A percentile compares a stretch with the other conserved stretches of the same genome.
phyloP scores from a whole-genome alignment of 2,113 vertebrate genomes.

The Gnathonemus longibarbis region DNA sequence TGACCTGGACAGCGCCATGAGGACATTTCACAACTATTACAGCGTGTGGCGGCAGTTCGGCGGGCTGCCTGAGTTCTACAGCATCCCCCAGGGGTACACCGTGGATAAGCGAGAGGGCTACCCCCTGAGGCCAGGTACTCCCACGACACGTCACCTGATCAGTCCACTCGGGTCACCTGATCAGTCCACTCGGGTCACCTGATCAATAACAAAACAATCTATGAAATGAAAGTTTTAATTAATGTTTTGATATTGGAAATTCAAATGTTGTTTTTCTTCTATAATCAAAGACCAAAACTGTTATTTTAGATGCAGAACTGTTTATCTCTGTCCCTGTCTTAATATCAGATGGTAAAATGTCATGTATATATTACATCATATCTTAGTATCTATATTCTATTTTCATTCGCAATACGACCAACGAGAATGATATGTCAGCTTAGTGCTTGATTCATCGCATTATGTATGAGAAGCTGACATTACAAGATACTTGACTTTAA shows the following conservation, averaged over 20 bases:
- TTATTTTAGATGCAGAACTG: not conserved
- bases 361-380: not conserved
- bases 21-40: constrained; percentile 95
- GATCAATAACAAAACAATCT: not conserved
- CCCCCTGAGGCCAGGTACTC: constrained; percentile 81
- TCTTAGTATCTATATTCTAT: not conserved
- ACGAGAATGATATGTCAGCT: not conserved
- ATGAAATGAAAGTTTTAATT: not conserved
- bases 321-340: not conserved
- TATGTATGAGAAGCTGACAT: not conserved
- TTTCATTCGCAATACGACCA: not conserved
- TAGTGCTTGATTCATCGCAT: not conserved
- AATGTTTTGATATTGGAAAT: not conserved
- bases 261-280: not conserved
- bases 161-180: not conserved
- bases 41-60: constrained; percentile 97
- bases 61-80: constrained; percentile 95
- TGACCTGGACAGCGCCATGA: constrained; percentile 79
- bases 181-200: not conserved
- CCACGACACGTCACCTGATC: not conserved
- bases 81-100: constrained; percentile 91
- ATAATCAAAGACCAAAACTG: not conserved
- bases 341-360: not conserved
- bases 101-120: constrained; percentile 97
- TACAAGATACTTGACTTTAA: not conserved